Evolutionary conservation across 1,140 invertebrate genomes (phyloP), one percentile per base, ranked within the genome.

Genomic region (Drosophila subobscura): DNA sequence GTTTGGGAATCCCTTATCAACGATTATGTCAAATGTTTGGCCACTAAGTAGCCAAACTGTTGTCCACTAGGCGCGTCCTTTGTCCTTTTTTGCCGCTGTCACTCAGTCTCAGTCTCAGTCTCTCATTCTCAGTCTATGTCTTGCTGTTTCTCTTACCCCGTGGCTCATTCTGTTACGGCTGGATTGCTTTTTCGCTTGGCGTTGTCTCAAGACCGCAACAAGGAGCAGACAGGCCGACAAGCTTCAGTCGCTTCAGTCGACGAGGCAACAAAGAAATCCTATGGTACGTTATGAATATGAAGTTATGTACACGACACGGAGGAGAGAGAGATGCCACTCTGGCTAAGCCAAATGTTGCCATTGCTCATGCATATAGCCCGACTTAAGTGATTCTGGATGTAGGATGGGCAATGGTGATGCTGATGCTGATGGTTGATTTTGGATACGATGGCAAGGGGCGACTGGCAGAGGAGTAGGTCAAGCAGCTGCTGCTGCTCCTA

Each of bases 21-120:
- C 83, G 73, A 77, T 85, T 85, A 86, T 85, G 80, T 85, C 80
- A 86, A 85, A 85, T 66, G 63, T 44, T 75, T 75, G 76, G 57
- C 80, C 80, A 84, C 76, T 79, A 76, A 79, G 81, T 79, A 77
- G 77, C 72, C 68, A 44, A 67, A 59, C 72, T 50, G 53, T 53
- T 74, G 72, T 56, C 70, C 60, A 52, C 60, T 42, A 33, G 49
- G 37, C 71, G 23, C 12, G 29, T 60, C 44, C 60, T 44, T 74
- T 49, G 53, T 75, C 49, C 71, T 49, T 58, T 61, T 61, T 55
- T 41, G 12, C 50, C 16, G 33, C 33, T 37, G 10, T 37, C 33
- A 12, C 29, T 37, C 33, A 37, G 33, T 63, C 25, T 40, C 20
- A 27, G 27, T 51, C 16, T 20, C 25, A 14, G 33, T 37, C 8